Conservation (phyloP, 2,797 vertebrate species). For the Pseudomugil gertrudae region DNA sequence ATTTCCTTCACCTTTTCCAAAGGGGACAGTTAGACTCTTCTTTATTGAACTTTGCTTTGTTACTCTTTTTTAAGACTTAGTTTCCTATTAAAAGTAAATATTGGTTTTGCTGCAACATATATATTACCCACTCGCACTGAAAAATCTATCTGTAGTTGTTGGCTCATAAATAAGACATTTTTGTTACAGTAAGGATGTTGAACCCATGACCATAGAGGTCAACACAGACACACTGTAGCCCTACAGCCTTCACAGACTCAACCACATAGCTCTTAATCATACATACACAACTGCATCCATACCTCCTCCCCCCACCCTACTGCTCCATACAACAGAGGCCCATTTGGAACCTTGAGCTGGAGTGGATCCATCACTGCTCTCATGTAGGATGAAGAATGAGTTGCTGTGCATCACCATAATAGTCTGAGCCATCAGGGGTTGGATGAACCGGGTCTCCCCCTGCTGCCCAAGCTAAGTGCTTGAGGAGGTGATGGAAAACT, state of each 20-base stretch:
- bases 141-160: too few species aligned
- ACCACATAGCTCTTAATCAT: constrained; percentile 65
- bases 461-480: constrained; percentile 64
- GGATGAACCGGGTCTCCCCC: constrained; percentile 57
- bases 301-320: constrained; percentile 10
- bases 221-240: constrained; percentile 19
- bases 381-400: constrained; percentile 73
- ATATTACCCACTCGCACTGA: constrained; percentile 7
- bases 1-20: background rate
- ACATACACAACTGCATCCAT: constrained; percentile 12
- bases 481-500: constrained; percentile 67
- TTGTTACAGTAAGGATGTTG: constrained; percentile 36
- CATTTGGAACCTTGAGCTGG: constrained; percentile 50
- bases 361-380: constrained; percentile 68
- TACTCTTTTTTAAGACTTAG: too few species aligned
- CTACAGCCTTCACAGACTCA: constrained; percentile 29
- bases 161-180: constrained; percentile 46
- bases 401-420: constrained; percentile 74
- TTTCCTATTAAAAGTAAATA: constrained; percentile 29
- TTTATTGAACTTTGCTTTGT: too few species aligned
- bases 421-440: constrained; percentile 59
- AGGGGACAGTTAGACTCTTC: too few species aligned
- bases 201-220: constrained; percentile 40
- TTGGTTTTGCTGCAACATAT: constrained; percentile 9
- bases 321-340: constrained; percentile 38